Conservation (phyloP, 2,113 vertebrate species). For the Epinephelus lanceolatus region DNA sequence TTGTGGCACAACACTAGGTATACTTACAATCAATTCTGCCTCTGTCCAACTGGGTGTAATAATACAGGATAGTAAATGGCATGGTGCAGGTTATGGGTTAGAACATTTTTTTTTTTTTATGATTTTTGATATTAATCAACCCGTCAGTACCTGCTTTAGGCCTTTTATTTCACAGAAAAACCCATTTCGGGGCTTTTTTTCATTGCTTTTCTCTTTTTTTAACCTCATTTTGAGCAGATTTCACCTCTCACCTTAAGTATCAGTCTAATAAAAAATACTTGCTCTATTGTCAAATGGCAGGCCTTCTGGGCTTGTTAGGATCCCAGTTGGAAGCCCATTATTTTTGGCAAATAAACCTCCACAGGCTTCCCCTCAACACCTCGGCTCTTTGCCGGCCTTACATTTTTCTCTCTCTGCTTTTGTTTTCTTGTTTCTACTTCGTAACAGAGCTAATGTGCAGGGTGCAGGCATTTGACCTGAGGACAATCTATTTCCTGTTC, state of each 20-base stretch:
- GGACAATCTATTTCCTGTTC: conserved; percentile 15
- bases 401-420: conserved; percentile 1
- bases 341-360: conserved; percentile 47
- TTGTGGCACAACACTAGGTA: neutral
- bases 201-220: neutral
- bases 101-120: no score
- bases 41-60: no score
- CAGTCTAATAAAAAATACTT: conserved; percentile 41
- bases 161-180: neutral
- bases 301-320: conserved; percentile 39
- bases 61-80: no score
- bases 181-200: neutral
- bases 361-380: neutral
- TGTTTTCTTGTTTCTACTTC: neutral
- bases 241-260: conserved; percentile 27
- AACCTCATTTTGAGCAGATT: conserved; percentile 22
- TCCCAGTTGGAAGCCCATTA: conserved; percentile 31
- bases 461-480: conserved; percentile 7
- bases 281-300: conserved; percentile 33
- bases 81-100: no score
- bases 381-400: neutral
- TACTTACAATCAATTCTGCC: no score
- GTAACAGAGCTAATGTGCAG: neutral
- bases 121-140: neutral
- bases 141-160: neutral